These are phyloP conservation scores for Cairina moschata DNA, from an alignment of 2,113 vertebrate genomes.

Conservation along the genomic window DNA sequence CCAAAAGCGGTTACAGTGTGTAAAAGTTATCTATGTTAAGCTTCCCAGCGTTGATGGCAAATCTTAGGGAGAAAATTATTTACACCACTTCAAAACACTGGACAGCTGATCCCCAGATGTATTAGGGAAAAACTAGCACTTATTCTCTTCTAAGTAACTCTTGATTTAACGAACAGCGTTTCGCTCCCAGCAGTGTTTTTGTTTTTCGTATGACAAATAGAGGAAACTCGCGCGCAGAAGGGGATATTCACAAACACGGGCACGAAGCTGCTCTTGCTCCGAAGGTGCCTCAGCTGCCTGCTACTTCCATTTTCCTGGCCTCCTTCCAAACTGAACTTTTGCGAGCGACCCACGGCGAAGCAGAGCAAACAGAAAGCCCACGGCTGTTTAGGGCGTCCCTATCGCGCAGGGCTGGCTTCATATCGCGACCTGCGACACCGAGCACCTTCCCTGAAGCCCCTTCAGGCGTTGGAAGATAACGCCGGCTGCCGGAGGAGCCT, in stretches of 20 bases:
- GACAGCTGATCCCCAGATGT: neutral
- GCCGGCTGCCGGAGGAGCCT: rapidly evolving
- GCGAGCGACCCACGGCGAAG: neutral
- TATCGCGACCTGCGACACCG: neutral
- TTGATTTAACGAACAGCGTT: neutral
- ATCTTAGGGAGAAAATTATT: neutral
- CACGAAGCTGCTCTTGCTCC: neutral
- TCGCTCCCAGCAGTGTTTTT: neutral
- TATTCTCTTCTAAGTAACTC: neutral
- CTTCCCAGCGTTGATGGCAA: neutral
- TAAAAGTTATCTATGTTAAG: neutral
- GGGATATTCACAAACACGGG: neutral
- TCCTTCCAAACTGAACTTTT: neutral
- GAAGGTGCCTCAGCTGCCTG: neutral
- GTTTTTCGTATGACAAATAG: neutral
- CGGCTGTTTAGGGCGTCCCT: neutral
- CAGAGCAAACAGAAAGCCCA: neutral
- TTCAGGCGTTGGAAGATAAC: rapidly evolving
- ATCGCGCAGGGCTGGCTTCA: neutral
- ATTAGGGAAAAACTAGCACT: neutral
- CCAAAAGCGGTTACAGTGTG: neutral
- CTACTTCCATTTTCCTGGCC: neutral
- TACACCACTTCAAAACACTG: neutral
- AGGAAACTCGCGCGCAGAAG: rapidly evolving
- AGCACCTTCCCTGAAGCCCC: neutral